Percentiles rank a stretch among this genome's conserved stretches.
These are phyloP conservation scores for Ptychochromis oligacanthus DNA, from an alignment of 2,113 vertebrate species.

Conservation along the genomic window DNA sequence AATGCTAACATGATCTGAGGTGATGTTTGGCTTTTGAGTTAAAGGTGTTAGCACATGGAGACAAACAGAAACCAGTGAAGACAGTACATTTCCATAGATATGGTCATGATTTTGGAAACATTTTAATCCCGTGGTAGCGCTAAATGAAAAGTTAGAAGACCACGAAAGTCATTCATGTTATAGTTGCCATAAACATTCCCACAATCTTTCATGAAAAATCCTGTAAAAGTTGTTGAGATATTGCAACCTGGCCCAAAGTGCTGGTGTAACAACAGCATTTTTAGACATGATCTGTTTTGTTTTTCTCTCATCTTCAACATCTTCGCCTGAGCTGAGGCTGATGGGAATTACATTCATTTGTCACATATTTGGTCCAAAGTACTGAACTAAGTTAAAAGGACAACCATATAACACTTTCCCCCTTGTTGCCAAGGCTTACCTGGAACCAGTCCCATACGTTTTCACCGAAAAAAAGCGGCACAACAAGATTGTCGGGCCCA, in stretches of 20 bases:
- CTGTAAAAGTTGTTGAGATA: neutral
- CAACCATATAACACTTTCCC: neutral
- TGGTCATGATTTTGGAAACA: neutral
- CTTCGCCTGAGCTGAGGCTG: neutral
- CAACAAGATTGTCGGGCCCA: neutral
- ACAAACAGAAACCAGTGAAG: too few relatives aligned
- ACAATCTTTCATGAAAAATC: neutral
- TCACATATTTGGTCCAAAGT: neutral
- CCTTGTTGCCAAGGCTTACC: neutral
- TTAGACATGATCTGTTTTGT: neutral
- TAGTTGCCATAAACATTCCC: neutral
- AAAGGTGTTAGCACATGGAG: neutral
- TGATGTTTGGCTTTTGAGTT: neutral
- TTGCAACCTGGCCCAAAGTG: neutral
- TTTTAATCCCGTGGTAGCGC: neutral
- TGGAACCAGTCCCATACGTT: neutral
- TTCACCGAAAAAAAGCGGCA: neutral
- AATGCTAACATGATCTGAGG: neutral
- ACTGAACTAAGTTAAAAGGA: neutral
- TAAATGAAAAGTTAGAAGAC: neutral
- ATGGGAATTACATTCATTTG: neutral
- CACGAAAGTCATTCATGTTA: neutral
- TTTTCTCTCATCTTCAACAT: neutral
- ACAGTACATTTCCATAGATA: neutral
- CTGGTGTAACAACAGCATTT: rapidly evolving